phyloP scores from a whole-genome alignment of 2,797 vertebrate species.

The Dendrocincla tyrannina region DNA sequence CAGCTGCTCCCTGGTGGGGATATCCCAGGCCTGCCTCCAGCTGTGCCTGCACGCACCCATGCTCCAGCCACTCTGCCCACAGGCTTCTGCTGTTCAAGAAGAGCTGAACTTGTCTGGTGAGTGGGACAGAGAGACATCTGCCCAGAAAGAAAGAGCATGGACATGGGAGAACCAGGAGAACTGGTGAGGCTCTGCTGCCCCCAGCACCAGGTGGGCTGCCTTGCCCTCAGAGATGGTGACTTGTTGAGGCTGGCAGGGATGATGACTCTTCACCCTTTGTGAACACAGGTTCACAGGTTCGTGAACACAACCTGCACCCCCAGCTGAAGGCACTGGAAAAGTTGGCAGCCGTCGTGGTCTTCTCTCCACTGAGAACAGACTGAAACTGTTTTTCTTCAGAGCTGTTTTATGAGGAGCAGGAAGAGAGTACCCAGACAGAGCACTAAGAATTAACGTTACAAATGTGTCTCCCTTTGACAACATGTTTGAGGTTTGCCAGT shows the following conservation, averaged over 20 bases:
- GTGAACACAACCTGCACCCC: neutral
- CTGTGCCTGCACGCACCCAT: neutral
- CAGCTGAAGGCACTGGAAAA: neutral
- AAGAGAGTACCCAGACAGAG: neutral
- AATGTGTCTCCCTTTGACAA: neutral
- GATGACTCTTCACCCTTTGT: neutral
- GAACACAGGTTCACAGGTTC: no score
- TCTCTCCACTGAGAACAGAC: neutral
- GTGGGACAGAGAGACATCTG: neutral
- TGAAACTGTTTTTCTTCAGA: neutral
- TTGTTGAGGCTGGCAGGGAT: neutral
- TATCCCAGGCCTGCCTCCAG: neutral
- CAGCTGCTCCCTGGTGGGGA: neutral
- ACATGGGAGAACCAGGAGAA: neutral
- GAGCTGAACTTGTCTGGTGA: neutral
- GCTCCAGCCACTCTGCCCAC: neutral
- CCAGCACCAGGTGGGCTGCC: neutral
- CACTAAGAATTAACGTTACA: neutral
- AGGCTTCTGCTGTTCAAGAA: neutral
- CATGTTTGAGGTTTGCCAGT: constrained; percentile 16
- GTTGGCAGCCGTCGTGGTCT: neutral
- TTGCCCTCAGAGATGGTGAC: neutral
- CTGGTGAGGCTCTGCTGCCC: neutral
- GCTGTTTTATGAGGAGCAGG: neutral
- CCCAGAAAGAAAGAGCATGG: neutral